Evolutionary conservation across 2,888 invertebrate genomes (phyloP).

Genomic region (Elysia crispata): DNA sequence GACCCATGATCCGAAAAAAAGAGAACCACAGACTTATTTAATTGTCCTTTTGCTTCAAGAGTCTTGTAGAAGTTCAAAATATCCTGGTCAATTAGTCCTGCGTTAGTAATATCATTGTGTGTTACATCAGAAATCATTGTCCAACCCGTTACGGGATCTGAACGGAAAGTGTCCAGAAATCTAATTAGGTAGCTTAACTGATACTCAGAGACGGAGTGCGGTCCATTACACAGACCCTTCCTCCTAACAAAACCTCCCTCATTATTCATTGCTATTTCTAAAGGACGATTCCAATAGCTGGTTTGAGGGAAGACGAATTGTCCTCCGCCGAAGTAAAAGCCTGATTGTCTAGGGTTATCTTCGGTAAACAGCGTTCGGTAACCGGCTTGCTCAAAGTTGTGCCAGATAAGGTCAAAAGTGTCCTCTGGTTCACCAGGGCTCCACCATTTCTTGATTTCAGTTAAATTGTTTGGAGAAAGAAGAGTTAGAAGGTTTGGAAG

Average conservation of each 20-base stretch:
- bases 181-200: constrained; percentile 81
- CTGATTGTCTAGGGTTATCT: constrained; percentile 87
- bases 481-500: too few relatives aligned
- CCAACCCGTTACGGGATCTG: constrained; percentile 86
- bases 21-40: constrained; percentile 67
- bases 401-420: constrained; percentile 88
- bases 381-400: constrained; percentile 85
- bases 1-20: constrained; percentile 92
- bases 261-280: constrained; percentile 81
- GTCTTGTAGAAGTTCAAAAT: constrained; percentile 82
- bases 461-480: too few relatives aligned
- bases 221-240: constrained; percentile 82
- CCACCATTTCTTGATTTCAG: too few relatives aligned
- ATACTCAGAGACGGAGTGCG: constrained; percentile 82
- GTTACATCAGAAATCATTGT: constrained; percentile 90
- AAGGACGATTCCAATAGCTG: constrained; percentile 89
- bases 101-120: constrained; percentile 90
- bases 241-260: constrained; percentile 65
- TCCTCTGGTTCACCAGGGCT: constrained; percentile 47
- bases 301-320: constrained; percentile 88
- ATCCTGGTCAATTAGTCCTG: constrained; percentile 85
- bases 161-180: constrained; percentile 81
- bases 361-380: constrained; percentile 90
- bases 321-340: constrained; percentile 87
- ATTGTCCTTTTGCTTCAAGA: constrained; percentile 69